Percentiles rank a stretch among this genome's conserved stretches.
Conservation (phyloP, 1,140 invertebrate genomes). For the Scylla paramamosain region DNA sequence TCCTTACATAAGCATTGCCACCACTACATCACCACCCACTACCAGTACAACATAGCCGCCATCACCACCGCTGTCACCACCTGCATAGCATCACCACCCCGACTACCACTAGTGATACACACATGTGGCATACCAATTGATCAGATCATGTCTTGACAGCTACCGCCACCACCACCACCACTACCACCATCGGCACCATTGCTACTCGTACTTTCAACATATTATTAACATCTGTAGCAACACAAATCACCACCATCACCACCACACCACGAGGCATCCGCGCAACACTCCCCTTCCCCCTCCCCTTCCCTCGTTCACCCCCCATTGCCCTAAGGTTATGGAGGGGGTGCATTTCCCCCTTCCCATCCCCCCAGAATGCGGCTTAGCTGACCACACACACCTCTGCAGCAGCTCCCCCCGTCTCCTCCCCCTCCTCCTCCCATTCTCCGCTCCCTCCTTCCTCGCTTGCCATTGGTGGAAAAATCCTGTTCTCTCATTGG, state of each 20-base stretch:
- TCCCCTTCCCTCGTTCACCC: background rate
- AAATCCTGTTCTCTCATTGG: background rate
- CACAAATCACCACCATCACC: background rate
- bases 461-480: background rate
- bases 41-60: background rate
- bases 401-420: background rate
- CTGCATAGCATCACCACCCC: background rate
- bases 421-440: background rate
- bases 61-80: background rate
- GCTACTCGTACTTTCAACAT: background rate
- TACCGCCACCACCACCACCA: background rate
- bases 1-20: background rate
- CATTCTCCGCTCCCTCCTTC: background rate
- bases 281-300: background rate
- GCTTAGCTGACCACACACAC: conserved; percentile 18
- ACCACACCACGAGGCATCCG: conserved; percentile 9
- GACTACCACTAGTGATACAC: background rate
- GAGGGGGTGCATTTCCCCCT: background rate
- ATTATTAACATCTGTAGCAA: background rate
- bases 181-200: background rate
- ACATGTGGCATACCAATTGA: background rate
- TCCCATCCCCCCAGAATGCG: background rate
- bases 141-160: background rate
- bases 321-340: background rate
- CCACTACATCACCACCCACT: background rate